These are phyloP conservation scores for Myotis planiceps DNA, from an alignment of 2,797 vertebrate genomes.

Conservation along the genomic window DNA sequence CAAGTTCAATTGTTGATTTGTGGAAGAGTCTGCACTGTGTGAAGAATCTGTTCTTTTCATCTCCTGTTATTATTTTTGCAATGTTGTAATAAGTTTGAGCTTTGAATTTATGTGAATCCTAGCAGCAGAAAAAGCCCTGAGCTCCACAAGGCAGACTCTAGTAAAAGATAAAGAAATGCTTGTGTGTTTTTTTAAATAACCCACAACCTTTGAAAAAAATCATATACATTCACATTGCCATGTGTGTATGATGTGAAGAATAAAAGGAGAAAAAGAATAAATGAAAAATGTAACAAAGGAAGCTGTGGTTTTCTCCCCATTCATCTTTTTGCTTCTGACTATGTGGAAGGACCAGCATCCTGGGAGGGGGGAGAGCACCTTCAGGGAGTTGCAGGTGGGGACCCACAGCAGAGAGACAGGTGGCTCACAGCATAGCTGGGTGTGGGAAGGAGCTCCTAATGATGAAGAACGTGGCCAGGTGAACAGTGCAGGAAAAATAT, in stretches of 20 bases:
- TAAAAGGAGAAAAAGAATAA: neutral
- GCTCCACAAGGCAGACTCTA: neutral
- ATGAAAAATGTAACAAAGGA: neutral
- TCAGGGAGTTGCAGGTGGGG: no score
- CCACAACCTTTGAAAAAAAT: neutral
- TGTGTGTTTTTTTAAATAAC: neutral
- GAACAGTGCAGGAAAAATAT: no score
- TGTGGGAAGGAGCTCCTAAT: neutral
- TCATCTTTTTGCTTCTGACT: neutral
- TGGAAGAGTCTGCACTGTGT: neutral
- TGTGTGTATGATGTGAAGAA: neutral
- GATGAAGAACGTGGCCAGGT: neutral
- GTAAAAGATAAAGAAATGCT: neutral
- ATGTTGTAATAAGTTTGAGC: neutral
- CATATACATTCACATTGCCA: neutral
- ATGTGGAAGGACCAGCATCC: neutral
- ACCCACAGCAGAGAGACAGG: neutral
- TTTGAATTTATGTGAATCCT: neutral
- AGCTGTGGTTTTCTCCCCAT: no score
- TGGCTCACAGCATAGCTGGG: neutral
- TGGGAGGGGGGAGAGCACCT: rapidly evolving
- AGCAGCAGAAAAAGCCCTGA: neutral
- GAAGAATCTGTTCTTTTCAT: neutral
- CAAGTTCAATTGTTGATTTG: neutral
- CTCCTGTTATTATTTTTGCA: neutral